Percentiles rank a stretch among this genome's conserved stretches.
phyloP scores from a whole-genome alignment of 1,140 invertebrate species.

The Sweltsa coloradensis region DNA sequence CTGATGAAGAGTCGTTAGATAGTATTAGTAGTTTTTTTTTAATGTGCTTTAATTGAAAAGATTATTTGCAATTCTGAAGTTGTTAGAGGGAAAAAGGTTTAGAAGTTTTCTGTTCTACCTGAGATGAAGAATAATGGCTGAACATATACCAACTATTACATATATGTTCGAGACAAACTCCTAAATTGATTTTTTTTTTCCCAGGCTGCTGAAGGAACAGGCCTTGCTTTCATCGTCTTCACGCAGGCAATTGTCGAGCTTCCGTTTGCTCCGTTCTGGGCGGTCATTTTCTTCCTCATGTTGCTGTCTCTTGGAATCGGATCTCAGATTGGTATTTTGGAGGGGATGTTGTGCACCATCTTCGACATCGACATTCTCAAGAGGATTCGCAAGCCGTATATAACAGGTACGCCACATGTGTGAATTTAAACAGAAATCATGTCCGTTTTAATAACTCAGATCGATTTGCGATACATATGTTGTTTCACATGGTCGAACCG shows the following conservation, averaged over 20 bases:
- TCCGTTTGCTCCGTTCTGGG: conserved; percentile 83
- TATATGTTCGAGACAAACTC: too few species aligned
- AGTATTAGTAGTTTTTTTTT: too few species aligned
- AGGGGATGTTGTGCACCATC: conserved; percentile 86
- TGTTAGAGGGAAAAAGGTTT: too few species aligned
- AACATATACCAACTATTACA: too few species aligned
- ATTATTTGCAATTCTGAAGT: too few species aligned
- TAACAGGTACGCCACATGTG: conserved; percentile 54
- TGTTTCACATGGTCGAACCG: too few species aligned
- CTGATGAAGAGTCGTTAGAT: too few species aligned
- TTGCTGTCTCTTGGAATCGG: conserved; percentile 76
- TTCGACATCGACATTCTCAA: conserved; percentile 87
- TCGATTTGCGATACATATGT: not conserved
- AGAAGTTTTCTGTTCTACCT: too few species aligned
- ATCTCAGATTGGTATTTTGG: conserved; percentile 83
- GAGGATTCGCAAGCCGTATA: conserved; percentile 71
- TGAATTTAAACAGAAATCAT: too few species aligned
- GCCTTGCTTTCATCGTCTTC: conserved; percentile 83
- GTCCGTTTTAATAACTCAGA: not conserved
- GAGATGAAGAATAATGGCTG: too few species aligned
- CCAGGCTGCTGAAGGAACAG: conserved; percentile 85
- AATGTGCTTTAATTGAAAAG: too few species aligned
- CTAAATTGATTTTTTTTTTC: conserved; percentile 17
- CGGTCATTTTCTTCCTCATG: conserved; percentile 88
- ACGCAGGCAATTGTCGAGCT: conserved; percentile 84